These are phyloP conservation scores for Trachelus iudaicus DNA, from an alignment of 2,888 invertebrate species.

Conservation along the genomic window DNA sequence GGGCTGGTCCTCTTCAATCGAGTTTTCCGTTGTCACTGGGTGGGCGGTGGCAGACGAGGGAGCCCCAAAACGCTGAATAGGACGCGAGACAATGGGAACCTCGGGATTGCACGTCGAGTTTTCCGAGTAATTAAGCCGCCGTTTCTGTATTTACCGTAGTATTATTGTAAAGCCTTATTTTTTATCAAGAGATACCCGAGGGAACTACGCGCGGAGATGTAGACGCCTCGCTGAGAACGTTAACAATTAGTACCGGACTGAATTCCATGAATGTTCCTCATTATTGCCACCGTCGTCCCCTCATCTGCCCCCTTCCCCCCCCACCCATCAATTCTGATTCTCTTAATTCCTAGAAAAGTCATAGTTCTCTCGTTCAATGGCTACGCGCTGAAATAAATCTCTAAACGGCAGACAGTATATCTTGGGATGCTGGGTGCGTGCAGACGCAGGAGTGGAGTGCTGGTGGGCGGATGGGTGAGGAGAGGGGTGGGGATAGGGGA, in stretches of 20 bases:
- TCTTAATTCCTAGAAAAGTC: not conserved
- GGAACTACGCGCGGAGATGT: not conserved
- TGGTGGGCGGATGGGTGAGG: too few species aligned
- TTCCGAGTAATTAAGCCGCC: conserved; percentile 33
- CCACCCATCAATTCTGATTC: not conserved
- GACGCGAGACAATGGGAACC: conserved; percentile 28
- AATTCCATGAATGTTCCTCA: not conserved
- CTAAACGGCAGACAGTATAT: not conserved
- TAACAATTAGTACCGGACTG: not conserved
- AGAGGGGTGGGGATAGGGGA: too few species aligned
- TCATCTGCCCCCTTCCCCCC: too few species aligned
- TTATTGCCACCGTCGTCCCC: not conserved
- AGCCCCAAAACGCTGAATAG: conserved; percentile 21
- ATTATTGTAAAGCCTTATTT: conserved; percentile 18
- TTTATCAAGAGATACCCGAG: not conserved
- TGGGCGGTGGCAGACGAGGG: conserved; percentile 1
- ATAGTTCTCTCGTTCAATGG: not conserved
- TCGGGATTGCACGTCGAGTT: conserved; percentile 26
- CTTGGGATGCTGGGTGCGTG: not conserved
- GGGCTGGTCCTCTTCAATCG: not conserved
- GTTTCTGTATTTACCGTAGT: conserved; percentile 14
- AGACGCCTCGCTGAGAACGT: not conserved
- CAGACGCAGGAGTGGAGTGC: not conserved
- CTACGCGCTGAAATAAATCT: not conserved
- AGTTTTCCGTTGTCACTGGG: conserved; percentile 5